phyloP scores from a whole-genome alignment of 2,888 invertebrate genomes.

The Drosophila picticornis region DNA sequence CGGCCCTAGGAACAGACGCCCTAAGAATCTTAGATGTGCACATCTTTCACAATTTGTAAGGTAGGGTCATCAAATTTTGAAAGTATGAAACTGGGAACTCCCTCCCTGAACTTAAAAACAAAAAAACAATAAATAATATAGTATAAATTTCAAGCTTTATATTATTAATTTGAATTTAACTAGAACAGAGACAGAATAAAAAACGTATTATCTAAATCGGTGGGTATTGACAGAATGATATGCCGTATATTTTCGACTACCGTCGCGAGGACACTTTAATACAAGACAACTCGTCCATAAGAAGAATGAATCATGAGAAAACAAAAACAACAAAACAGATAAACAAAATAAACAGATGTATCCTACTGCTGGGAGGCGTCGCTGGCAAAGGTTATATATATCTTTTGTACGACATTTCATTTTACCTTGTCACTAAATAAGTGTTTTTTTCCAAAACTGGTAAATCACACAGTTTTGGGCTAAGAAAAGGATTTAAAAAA shows the following conservation, averaged over 20 bases:
- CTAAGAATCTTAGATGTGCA: not conserved
- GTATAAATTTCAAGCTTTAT: not conserved
- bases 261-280: too few relatives aligned
- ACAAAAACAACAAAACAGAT: too few relatives aligned
- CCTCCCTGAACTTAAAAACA: not conserved
- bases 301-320: too few relatives aligned
- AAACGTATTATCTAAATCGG: not conserved
- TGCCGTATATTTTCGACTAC: too few relatives aligned
- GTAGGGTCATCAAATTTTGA: not conserved
- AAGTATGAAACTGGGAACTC: not conserved
- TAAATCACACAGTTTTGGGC: not conserved
- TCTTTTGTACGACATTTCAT: not conserved
- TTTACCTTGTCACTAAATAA: not conserved
- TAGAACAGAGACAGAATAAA: not conserved
- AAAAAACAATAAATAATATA: not conserved
- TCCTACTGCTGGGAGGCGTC: not conserved
- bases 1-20: not conserved
- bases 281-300: too few relatives aligned
- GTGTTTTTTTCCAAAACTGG: not conserved
- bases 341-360: not conserved
- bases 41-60: not conserved
- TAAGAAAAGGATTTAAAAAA: not conserved
- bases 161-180: not conserved
- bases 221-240: too few relatives aligned
- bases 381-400: not conserved